Evolutionary conservation across 2,113 vertebrate genomes (phyloP).

Genomic region (Hydrolagus affinis): DNA sequence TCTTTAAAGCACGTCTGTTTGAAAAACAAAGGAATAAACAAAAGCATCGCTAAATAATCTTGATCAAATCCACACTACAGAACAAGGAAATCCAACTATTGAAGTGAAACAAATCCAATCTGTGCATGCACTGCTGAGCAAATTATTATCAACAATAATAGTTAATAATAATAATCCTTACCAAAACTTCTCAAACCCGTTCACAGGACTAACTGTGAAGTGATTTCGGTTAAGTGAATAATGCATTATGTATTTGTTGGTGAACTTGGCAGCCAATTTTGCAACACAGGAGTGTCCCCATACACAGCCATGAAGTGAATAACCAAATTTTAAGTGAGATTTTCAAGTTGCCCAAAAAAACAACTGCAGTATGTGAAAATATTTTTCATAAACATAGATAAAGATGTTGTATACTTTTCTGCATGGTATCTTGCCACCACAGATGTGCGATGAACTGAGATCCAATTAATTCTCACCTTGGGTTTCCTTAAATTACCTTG

Average conservation of each 20-base stretch:
- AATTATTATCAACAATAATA: not conserved
- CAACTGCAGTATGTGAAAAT: not conserved
- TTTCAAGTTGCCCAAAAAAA: slow-evolving; percentile 1
- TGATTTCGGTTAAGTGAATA: no score
- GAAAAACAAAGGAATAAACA: not conserved
- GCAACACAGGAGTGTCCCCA: no score
- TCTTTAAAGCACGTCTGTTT: not conserved
- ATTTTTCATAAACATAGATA: not conserved
- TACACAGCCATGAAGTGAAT: no score
- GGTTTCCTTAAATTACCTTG: no score
- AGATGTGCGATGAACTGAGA: not conserved
- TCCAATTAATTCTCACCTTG: not conserved
- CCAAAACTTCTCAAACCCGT: no score
- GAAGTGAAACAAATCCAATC: not conserved
- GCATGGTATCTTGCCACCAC: not conserved
- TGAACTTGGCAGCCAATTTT: no score
- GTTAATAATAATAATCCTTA: no score
- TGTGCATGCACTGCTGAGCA: not conserved
- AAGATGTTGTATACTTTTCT: not conserved
- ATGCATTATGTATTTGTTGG: no score
- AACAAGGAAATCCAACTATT: not conserved
- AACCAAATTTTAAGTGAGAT: no score
- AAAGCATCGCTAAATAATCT: not conserved
- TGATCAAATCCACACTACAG: not conserved
- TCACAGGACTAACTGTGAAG: no score